Base-by-base conservation (phyloP, 2,888 invertebrate genomes). In the Dynastes maya region DNA sequence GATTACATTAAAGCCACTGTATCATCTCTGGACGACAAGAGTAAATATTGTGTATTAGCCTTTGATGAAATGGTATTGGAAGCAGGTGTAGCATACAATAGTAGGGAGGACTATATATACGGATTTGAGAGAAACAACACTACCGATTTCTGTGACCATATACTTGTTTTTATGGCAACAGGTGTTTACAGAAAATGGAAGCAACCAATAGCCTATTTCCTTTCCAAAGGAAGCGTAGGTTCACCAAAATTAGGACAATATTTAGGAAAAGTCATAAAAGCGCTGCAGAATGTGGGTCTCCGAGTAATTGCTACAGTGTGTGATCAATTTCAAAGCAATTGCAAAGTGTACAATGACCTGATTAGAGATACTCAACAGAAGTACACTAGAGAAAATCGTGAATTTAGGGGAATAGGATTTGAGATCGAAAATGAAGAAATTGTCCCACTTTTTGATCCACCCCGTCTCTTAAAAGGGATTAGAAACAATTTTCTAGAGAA, bases 241-340 rank as follows among this genome's bases (percentile, higher is more conserved):
- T 53, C 53, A 9, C 9, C 32, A 63, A 63, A 63, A 63, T 63
- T 63, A 63, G 11, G 27, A 29, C 63, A 63, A 63, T 63, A 63
- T 63, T 63, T 63, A 29, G 29, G 11, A 63, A 13, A 63, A 32
- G 63, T 63, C 13, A 63, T 63, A 63, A 63, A 29, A 63, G 63
- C 63, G 9, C 9, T 65, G 16, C 67, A 77, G 37, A 45, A 32
- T 9, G 16, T 16, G 79, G 83, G 82, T 3, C 61, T 83, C 2
- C 68, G 79, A 16, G 80, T 83, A 2, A 61, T 79, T 37, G 80
- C 78, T n/a, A 81, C 80, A 67, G 76, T 82, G 8, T 82, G 81
- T 80, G 82, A 83, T 71, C 82, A 82, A 79, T 80, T 81, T 2
- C 63, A 80, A 29, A 81, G 81, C 45, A 82, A 82, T 76, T 68